Percentiles rank a stretch among this genome's conserved stretches.
These are phyloP conservation scores for Symphodus melops DNA, from an alignment of 2,113 vertebrate genomes.

Conservation along the genomic window DNA sequence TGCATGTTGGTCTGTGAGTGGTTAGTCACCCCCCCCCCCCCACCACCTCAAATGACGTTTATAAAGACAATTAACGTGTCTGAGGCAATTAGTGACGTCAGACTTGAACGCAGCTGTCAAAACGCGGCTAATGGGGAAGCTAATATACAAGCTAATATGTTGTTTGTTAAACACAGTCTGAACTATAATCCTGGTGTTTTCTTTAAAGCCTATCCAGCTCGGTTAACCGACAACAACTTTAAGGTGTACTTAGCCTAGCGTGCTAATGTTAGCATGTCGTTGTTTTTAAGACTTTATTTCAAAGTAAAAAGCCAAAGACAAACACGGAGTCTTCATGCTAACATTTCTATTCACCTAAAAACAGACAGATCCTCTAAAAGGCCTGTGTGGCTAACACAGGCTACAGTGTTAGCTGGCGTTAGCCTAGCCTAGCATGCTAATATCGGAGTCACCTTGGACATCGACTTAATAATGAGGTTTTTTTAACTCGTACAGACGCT, in stretches of 20 bases:
- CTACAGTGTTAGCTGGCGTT: slow-evolving; percentile 18
- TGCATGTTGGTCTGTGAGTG: neutral
- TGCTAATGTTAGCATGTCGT: too few relatives aligned
- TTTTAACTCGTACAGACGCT: neutral
- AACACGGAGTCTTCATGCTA: neutral
- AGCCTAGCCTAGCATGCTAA: slow-evolving; percentile 59
- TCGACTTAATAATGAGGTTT: neutral
- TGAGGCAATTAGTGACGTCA: neutral
- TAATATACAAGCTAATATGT: too few relatives aligned
- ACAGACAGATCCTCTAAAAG: neutral
- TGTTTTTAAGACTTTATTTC: too few relatives aligned
- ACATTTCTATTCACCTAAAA: neutral
- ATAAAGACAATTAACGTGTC: slow-evolving; percentile 1
- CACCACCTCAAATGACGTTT: neutral
- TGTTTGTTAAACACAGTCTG: too few relatives aligned
- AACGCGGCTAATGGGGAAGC: neutral
- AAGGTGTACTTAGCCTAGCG: too few relatives aligned
- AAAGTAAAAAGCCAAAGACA: too few relatives aligned
- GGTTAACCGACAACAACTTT: too few relatives aligned
- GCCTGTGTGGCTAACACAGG: slow-evolving; percentile 28
- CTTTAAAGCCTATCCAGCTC: too few relatives aligned
- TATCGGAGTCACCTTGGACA: slow-evolving; percentile 76
- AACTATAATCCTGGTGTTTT: too few relatives aligned
- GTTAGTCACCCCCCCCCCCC: too few relatives aligned
- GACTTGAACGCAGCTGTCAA: neutral